Conservation (phyloP, 2,888 invertebrate genomes). For the Acrobasis consociella region DNA sequence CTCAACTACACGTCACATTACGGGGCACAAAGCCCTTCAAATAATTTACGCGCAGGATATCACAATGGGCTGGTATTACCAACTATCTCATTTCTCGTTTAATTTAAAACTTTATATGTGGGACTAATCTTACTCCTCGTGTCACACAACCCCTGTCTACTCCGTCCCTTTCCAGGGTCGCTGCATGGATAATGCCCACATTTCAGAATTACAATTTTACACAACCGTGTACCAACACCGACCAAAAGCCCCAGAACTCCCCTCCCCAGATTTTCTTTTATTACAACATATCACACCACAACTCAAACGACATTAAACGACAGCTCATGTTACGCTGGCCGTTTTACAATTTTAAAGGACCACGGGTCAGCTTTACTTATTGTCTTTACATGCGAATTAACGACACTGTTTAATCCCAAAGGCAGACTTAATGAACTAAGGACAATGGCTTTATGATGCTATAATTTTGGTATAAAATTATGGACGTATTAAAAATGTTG, state of each 20-base stretch:
- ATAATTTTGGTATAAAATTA: slow-evolving; percentile 39
- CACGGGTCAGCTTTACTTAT: slow-evolving; percentile 52
- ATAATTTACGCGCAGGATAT: slow-evolving; percentile 47
- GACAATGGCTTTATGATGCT: slow-evolving; percentile 44
- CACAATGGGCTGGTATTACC: slow-evolving; percentile 42
- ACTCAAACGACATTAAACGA: slow-evolving; percentile 22
- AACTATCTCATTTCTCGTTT: slow-evolving; percentile 45
- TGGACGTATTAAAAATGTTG: slow-evolving; percentile 15
- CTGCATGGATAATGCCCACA: slow-evolving; percentile 60
- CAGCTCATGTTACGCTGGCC: slow-evolving; percentile 33
- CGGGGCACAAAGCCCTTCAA: slow-evolving; percentile 39
- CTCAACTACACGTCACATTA: not conserved
- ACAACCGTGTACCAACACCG: slow-evolving; percentile 37
- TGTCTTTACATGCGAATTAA: slow-evolving; percentile 48
- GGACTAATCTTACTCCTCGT: slow-evolving; percentile 58
- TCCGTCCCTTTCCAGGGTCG: slow-evolving; percentile 43
- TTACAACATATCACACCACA: slow-evolving; percentile 21
- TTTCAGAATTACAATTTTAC: slow-evolving; percentile 59
- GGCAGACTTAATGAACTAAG: slow-evolving; percentile 39
- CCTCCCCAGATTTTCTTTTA: slow-evolving; percentile 23
- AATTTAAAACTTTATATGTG: slow-evolving; percentile 66
- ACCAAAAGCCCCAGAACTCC: slow-evolving; percentile 30
- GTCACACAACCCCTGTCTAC: slow-evolving; percentile 53
- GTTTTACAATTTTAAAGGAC: slow-evolving; percentile 46
- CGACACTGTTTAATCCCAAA: slow-evolving; percentile 44